phyloP scores from a whole-genome alignment of 2,113 vertebrate species.

The Ranitomeya variabilis region DNA sequence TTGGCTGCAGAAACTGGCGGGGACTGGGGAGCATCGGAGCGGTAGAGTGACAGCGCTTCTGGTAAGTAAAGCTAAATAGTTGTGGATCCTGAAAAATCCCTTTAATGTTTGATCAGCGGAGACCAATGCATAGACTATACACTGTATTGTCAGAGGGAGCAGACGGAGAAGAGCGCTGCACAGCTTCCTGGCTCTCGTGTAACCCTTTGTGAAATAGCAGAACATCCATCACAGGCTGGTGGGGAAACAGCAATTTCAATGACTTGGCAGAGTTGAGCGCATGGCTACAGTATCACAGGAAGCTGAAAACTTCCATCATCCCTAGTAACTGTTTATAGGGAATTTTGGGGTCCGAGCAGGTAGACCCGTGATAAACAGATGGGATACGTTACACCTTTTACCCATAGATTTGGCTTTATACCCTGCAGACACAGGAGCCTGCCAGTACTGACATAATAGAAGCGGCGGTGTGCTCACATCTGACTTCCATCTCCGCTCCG shows the following conservation, averaged over 20 bases:
- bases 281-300: neutral
- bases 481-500: too few relatives aligned
- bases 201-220: neutral
- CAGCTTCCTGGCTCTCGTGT: neutral
- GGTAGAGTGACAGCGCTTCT: too few relatives aligned
- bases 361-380: neutral
- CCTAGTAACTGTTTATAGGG: neutral
- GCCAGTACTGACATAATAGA: too few relatives aligned
- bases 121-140: neutral
- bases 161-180: neutral
- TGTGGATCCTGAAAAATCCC: too few relatives aligned
- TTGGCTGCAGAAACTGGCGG: too few relatives aligned
- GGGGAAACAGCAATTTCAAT: neutral
- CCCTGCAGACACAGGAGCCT: neutral
- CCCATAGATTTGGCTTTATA: neutral
- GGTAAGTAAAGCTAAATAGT: too few relatives aligned
- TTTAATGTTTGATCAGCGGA: neutral
- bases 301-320: neutral
- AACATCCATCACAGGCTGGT: neutral
- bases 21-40: too few relatives aligned
- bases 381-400: neutral
- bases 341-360: neutral
- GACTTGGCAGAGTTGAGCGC: neutral
- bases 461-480: too few relatives aligned
- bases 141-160: neutral